Conservation (phyloP, 2,888 invertebrate genomes). For the Monoplex corrugatus region DNA sequence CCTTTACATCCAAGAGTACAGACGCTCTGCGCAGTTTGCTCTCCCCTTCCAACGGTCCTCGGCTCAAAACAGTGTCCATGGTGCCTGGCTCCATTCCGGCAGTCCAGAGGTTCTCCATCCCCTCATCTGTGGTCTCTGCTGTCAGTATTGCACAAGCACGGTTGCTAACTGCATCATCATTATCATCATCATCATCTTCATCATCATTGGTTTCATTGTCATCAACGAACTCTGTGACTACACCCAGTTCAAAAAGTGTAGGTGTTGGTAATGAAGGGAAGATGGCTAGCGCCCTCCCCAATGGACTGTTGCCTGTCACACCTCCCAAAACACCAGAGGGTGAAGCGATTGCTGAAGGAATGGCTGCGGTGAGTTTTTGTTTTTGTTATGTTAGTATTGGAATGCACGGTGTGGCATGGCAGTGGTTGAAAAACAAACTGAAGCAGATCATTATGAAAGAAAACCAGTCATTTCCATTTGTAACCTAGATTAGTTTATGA, state of each 20-base stretch:
- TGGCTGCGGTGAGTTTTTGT: background rate
- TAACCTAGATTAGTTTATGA: no score
- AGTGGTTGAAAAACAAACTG: no score
- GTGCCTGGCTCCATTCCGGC: conserved; percentile 30
- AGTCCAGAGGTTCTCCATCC: background rate
- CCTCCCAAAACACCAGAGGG: conserved; percentile 77
- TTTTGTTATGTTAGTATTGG: background rate
- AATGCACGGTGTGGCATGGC: no score
- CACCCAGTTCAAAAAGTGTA: background rate
- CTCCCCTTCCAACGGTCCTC: conserved; percentile 4
- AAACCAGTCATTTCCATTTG: no score
- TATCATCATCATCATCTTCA: background rate
- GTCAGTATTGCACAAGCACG: conserved; percentile 14
- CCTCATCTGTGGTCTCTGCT: background rate
- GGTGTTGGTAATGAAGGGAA: background rate
- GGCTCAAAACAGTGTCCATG: conserved; percentile 5
- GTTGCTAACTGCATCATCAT: background rate
- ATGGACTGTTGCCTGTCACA: conserved; percentile 76
- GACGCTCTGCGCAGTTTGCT: conserved; percentile 49
- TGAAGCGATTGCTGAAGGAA: conserved; percentile 60
- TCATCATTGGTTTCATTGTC: background rate
- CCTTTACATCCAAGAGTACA: background rate
- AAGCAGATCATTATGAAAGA: no score
- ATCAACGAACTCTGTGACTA: background rate
- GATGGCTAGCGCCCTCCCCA: conserved; percentile 58